These are phyloP conservation scores for Ecliptopera silaceata DNA, from an alignment of 2,888 invertebrate species.

Conservation along the genomic window DNA sequence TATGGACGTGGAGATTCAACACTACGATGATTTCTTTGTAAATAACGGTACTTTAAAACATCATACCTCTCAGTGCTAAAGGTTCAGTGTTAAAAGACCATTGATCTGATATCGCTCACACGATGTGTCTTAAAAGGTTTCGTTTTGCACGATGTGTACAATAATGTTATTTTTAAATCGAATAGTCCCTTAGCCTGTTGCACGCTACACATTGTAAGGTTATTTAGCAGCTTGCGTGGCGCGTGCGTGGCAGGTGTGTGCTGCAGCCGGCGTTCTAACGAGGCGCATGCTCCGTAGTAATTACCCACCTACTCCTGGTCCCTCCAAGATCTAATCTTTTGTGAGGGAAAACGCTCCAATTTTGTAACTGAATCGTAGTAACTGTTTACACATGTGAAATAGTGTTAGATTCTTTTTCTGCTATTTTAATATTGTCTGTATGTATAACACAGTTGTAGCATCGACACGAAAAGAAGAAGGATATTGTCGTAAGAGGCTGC, in stretches of 20 bases:
- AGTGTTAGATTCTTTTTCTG: no score
- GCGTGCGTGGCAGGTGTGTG: conserved; percentile 65
- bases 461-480: no score
- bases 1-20: not conserved
- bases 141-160: not conserved
- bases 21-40: not conserved
- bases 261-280: conserved; percentile 71
- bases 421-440: no score
- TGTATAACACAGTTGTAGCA: no score
- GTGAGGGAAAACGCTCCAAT: conserved; percentile 8
- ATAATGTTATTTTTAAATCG: conserved; percentile 9
- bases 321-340: conserved; percentile 40
- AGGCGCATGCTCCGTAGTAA: conserved; percentile 57
- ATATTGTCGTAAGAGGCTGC: no score
- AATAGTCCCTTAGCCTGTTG: conserved; percentile 20
- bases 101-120: no score
- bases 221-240: conserved; percentile 45
- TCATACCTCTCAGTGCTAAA: not conserved
- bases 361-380: conserved; percentile 3
- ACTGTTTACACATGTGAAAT: not conserved
- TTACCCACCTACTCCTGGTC: conserved; percentile 52
- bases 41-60: not conserved
- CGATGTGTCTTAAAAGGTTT: not conserved
- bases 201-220: conserved; percentile 38
- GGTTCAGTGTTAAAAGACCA: not conserved